Percentiles rank a stretch among this genome's conserved stretches.
Conservation (phyloP, 2,797 vertebrate species). For the Chrysolophus pictus region DNA sequence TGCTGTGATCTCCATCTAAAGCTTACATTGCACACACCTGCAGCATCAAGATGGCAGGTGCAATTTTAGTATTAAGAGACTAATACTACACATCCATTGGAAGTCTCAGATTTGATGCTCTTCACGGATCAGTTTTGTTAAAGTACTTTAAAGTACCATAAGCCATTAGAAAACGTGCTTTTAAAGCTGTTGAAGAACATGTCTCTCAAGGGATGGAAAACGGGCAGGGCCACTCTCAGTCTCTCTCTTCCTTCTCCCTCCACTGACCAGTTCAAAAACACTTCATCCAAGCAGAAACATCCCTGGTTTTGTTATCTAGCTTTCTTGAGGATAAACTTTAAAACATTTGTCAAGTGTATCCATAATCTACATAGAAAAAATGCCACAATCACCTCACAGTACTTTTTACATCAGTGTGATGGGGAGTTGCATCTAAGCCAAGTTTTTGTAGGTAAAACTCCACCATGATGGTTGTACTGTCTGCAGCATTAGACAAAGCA, state of each 20-base stretch:
- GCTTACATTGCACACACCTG: not conserved
- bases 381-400: not conserved
- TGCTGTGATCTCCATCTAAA: not conserved
- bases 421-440: not conserved
- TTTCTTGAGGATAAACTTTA: not conserved
- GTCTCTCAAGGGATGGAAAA: not conserved
- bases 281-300: not conserved
- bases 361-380: slow-evolving; percentile 3
- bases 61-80: not conserved
- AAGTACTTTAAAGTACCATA: not conserved
- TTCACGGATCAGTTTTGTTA: not conserved
- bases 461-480: not conserved
- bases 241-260: not conserved
- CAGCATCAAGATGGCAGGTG: not conserved
- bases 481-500: not conserved
- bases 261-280: not conserved
- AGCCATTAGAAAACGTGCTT: not conserved
- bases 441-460: not conserved
- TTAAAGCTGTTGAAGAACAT: not conserved
- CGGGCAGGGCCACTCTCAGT: not conserved
- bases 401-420: not conserved
- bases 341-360: not conserved
- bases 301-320: not conserved
- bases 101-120: not conserved
- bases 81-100: not conserved